Evolutionary conservation across 1,140 invertebrate species (phyloP), one percentile per base, ranked within the genome.

Genomic region (Zaprionus ghesquierei): DNA sequence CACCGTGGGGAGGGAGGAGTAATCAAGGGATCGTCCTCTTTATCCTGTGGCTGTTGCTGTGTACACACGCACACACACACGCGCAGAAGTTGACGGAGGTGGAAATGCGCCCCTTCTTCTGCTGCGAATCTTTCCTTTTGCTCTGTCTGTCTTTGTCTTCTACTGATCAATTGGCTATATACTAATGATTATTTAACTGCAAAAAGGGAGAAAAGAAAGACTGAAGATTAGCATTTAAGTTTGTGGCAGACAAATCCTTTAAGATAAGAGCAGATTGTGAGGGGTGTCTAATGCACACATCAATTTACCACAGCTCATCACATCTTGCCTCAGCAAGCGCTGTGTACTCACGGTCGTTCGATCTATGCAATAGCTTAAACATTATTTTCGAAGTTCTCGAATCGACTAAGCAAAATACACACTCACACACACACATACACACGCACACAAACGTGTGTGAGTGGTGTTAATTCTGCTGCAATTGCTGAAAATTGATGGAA

Each of bases 121-220:
- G 8, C 13, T 50, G 13, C 20, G 23, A 10, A n/a, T 12, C 27
- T 51, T 20, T 46, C 27, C 29, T 25, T 56, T 20, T 46, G 6
- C 63, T 64, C 15, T 41, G 2, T 18, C n/a, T 15, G 35, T 8
- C 35, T 38, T n/a, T 15, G 5, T 60, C 29, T 29, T 59, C 13
- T 31, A 20, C 8, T 56, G 53, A 35, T 50, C 53, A 15, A 41
- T 65, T 60, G 44, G 60, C 62, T 56, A 55, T 75, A 62, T 46
- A 60, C 65, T 70, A 80, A 59, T 81, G 64, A 70, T 76, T 81
- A 72, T 51, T 78, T 75, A 79, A 79, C 82, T 86, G 81, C 27
- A 81, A 77, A 22, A n/a, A n/a, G n/a, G n/a, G 10, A 69, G 12
- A 29, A 27, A 66, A 61, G 20, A n/a, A 13, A 25, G 1, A 59